phyloP scores from a whole-genome alignment of 1,140 invertebrate species.

The Anastatus disparis region DNA sequence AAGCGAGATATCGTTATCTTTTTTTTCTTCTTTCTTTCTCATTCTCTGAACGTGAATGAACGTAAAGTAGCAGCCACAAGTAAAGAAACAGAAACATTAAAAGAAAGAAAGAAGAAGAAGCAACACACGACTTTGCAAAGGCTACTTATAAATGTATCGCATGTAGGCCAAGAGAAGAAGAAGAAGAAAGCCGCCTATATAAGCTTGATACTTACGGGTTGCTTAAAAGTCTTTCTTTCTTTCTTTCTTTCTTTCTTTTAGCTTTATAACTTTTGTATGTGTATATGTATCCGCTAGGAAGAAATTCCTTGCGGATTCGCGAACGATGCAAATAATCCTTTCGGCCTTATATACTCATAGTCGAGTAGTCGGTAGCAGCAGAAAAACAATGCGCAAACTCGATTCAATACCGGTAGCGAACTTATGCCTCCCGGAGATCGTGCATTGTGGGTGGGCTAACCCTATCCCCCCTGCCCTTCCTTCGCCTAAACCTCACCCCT shows the following conservation, averaged over 20 bases:
- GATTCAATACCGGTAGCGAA: conserved; percentile 68
- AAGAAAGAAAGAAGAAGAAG: background rate
- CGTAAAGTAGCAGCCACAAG: no score
- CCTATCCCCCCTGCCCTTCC: no score
- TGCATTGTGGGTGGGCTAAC: conserved; percentile 67
- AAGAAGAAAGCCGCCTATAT: no score
- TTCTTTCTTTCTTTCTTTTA: background rate
- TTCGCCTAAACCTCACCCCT: no score
- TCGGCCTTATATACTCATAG: conserved; percentile 50
- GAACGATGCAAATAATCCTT: conserved; percentile 65
- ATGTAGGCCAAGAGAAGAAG: conserved; percentile 6
- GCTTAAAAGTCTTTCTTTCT: background rate
- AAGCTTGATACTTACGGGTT: background rate
- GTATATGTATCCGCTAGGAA: background rate
- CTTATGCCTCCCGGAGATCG: conserved; percentile 56
- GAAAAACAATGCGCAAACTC: conserved; percentile 65
- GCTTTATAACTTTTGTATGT: background rate
- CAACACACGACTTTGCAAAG: background rate
- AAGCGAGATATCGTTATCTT: no score
- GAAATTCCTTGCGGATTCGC: conserved; percentile 35
- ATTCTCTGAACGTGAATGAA: no score
- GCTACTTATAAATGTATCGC: conserved; percentile 30
- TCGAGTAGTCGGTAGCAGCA: background rate
- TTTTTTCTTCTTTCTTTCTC: no score
- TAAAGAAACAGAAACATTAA: no score